phyloP scores from a whole-genome alignment of 2,113 vertebrate genomes.

The Silurus asotus region DNA sequence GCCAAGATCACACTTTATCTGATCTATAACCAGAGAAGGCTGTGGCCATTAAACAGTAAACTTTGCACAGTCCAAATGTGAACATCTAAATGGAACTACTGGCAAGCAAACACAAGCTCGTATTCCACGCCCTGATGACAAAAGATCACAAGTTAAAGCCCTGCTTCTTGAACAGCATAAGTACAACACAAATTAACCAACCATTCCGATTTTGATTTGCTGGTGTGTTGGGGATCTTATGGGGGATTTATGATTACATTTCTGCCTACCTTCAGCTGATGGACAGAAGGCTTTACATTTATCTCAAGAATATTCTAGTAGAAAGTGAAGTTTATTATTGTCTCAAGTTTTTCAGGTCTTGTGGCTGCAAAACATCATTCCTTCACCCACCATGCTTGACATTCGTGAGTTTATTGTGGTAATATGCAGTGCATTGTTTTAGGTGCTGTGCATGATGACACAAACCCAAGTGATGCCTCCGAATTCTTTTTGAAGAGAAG shows the following conservation, averaged over 20 bases:
- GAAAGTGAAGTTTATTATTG: not conserved
- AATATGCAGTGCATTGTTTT: not conserved
- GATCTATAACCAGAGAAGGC: not conserved
- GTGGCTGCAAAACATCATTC: not conserved
- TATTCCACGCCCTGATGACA: slow-evolving; percentile 14
- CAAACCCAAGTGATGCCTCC: not conserved
- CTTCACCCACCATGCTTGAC: not conserved
- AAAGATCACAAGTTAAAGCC: not conserved
- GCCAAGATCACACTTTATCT: slow-evolving; percentile 3
- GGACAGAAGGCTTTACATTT: not conserved
- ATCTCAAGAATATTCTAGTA: not conserved
- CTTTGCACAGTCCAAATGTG: slow-evolving; percentile 3
- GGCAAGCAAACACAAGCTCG: slow-evolving; percentile 24
- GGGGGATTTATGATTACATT: not conserved
- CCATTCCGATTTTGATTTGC: not conserved
- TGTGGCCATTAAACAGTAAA: not conserved
- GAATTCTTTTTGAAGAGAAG: not conserved
- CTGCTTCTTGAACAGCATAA: slow-evolving; percentile 15
- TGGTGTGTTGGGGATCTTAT: not conserved
- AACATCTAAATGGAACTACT: slow-evolving; percentile 26
- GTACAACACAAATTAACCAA: not conserved
- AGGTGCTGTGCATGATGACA: not conserved
- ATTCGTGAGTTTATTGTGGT: not conserved
- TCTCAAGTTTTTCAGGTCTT: not conserved
- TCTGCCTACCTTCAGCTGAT: not conserved